Conservation (phyloP, 2,113 vertebrate genomes). For the Callocephalon fimbriatum region DNA sequence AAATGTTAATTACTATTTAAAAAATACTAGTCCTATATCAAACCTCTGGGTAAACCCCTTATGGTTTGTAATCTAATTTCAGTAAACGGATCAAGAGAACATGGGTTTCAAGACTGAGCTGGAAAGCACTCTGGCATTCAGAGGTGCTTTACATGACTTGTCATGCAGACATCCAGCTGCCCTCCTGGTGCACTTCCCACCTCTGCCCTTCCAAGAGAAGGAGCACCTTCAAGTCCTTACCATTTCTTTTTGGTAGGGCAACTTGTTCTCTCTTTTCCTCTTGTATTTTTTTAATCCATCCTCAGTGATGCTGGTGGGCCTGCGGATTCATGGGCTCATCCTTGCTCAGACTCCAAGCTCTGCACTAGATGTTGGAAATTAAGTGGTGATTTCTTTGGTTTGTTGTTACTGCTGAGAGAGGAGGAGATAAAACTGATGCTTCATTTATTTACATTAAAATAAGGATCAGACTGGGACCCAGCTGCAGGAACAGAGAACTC, state of each 20-base stretch:
- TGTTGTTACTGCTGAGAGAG: slow-evolving; percentile 36
- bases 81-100: slow-evolving; percentile 69
- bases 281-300: background rate
- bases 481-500: background rate
- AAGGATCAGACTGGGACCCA: slow-evolving; percentile 51
- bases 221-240: background rate
- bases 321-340: fast-evolving
- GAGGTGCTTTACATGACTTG: slow-evolving; percentile 30
- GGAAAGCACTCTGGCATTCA: slow-evolving; percentile 44
- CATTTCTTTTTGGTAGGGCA: background rate
- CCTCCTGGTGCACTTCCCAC: background rate
- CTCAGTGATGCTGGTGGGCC: background rate
- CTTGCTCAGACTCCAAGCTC: background rate
- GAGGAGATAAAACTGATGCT: slow-evolving; percentile 40
- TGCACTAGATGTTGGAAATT: fast-evolving
- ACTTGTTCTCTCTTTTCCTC: background rate
- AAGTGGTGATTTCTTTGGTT: slow-evolving; percentile 36
- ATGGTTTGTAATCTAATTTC: slow-evolving; percentile 67
- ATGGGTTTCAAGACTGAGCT: slow-evolving; percentile 48
- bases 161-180: background rate
- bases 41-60: slow-evolving; percentile 72
- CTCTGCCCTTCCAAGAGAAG: background rate
- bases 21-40: slow-evolving; percentile 70
- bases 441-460: slow-evolving; percentile 67
- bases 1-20: slow-evolving; percentile 77